These are phyloP conservation scores for Petrophora chlorosata DNA, from an alignment of 2,888 invertebrate species.

Conservation along the genomic window DNA sequence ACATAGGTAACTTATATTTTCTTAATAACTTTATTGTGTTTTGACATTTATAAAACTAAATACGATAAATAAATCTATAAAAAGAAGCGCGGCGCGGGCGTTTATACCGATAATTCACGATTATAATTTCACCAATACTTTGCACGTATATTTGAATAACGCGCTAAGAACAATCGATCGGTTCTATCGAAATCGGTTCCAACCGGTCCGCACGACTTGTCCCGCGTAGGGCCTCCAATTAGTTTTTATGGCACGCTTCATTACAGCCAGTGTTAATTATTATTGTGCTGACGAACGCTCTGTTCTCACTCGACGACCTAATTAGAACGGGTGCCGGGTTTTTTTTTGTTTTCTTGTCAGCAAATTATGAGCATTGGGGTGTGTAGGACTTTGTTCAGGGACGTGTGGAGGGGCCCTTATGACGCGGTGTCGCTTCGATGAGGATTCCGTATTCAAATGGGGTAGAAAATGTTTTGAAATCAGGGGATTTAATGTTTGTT, in stretches of 20 bases:
- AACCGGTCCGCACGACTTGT: conserved; percentile 49
- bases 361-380: conserved; percentile 71
- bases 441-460: conserved; percentile 27
- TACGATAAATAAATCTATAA: too few species aligned
- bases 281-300: conserved; percentile 80
- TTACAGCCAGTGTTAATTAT: conserved; percentile 82
- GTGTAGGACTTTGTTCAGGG: conserved; percentile 54
- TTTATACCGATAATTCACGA: background rate
- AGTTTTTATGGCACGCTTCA: conserved; percentile 82
- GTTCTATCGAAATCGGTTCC: conserved; percentile 52
- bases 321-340: conserved; percentile 72
- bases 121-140: conserved; percentile 3
- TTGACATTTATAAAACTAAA: too few species aligned
- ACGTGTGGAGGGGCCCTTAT: conserved; percentile 48
- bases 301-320: conserved; percentile 80
- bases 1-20: too few species aligned
- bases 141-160: conserved; percentile 30
- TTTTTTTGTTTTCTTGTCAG: conserved; percentile 75
- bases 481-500: too few species aligned
- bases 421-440: conserved; percentile 31
- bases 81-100: too few species aligned
- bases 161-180: conserved; percentile 50
- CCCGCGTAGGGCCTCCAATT: conserved; percentile 74
- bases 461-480: too few species aligned
- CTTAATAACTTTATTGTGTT: too few species aligned